Base-by-base conservation (phyloP, 2,888 invertebrate species). In the Rotaria socialis region DNA sequence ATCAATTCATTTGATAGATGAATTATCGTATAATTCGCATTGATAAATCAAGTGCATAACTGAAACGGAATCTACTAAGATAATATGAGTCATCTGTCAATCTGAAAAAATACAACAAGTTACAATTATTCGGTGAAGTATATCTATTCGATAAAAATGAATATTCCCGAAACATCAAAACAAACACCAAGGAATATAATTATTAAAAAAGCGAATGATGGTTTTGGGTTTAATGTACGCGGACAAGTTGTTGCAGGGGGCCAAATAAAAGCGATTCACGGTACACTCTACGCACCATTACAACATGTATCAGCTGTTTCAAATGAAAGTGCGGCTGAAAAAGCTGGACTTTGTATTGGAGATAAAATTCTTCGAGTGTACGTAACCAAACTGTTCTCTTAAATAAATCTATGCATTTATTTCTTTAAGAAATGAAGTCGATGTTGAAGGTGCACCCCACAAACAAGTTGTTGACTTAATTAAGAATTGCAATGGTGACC, bases 171-270 rank as follows among this genome's bases (percentile, higher is more conserved):
- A 67, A 67, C 7, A 41, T 67, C 67, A 35, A 67, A 67, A 67
- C 3, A 14, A 14, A 67, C 55, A 41, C 86, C 86, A 6, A 43
- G 86, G 4, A 85, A 35, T 55, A 60, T 86, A 8, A 41, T 22
- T 50, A 85, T 86, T 41, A 47, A 58, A 85, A 86, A 86, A 47
- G 43, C 75, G n/a, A 74, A 85, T 11, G 56, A 85, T 22, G 99
- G 99, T 88, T 99, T 99, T 92, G 99, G 99, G 90, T 99, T 99
- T 93, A 99, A 99, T 92, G 98, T 99, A 89, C 94, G 98, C 90
- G 99, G 99, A 89, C 99, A 99, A 93, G 97, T 99, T 90, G 97
- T 96, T 91, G 99, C 99, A 93, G 99, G 99, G 91, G 99, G 99
- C 89, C 98, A 98, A 92, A 92, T 99, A 90, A 93, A 95, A 91